phyloP scores from a whole-genome alignment of 2,888 invertebrate genomes.

The Campaea margaritaria region DNA sequence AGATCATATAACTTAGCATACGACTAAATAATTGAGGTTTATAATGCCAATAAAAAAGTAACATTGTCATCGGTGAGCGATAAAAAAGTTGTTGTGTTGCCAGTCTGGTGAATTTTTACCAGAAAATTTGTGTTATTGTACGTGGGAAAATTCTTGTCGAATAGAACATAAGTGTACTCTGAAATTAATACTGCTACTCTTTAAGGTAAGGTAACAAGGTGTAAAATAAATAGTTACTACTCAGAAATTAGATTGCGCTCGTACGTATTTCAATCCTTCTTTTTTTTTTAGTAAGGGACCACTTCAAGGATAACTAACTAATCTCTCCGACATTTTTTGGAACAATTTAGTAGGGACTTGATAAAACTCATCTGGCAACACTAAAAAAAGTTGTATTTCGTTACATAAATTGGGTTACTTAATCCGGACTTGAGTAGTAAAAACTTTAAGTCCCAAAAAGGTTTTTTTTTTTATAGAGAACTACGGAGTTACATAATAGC shows the following conservation, averaged over 20 bases:
- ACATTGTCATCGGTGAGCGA: conserved; percentile 36
- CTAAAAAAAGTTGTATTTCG: conserved; percentile 26
- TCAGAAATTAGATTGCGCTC: no score
- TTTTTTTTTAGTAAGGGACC: no score
- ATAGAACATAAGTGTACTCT: not conserved
- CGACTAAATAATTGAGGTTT: conserved; percentile 39
- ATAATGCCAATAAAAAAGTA: conserved; percentile 36
- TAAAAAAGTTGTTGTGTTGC: conserved; percentile 34
- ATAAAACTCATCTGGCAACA: conserved; percentile 10
- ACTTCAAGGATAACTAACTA: no score
- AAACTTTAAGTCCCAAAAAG: conserved; percentile 15
- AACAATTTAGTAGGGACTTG: not conserved
- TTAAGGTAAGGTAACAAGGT: no score
- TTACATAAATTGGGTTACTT: conserved; percentile 32
- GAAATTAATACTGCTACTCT: not conserved
- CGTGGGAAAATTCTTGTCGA: no score
- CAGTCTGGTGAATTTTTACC: conserved; percentile 11
- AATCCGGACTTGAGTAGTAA: conserved; percentile 23
- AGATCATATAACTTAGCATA: conserved; percentile 26
- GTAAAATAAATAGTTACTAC: no score
- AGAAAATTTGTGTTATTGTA: not conserved
- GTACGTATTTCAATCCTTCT: no score
- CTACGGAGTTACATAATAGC: conserved; percentile 11
- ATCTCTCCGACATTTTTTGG: no score
- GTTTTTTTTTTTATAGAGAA: conserved; percentile 20